Evolutionary conservation across 23 tunicate species (phyloP), one percentile per base, ranked within the genome.

Genomic region (Styela plicata): DNA sequence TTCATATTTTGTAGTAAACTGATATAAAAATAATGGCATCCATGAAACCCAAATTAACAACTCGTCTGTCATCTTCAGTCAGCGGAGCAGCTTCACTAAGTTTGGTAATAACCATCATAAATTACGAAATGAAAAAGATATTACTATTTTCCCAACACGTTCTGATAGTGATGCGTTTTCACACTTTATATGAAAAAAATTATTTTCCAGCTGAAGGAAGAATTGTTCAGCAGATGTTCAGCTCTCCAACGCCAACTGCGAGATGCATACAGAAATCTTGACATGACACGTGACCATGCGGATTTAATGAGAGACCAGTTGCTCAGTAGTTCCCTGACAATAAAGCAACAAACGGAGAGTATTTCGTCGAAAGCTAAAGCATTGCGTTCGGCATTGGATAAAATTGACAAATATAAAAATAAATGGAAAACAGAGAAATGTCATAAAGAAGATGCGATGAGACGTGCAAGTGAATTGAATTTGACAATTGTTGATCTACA

Each of bases 221-320:
- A 13, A 44, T 44, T 44, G 57, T 44, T 44, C n/a, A n/a, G n/a
- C n/a, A n/a, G n/a, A n/a, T n/a, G n/a, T n/a, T n/a, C n/a, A n/a
- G n/a, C n/a, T n/a, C n/a, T n/a, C n/a, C n/a, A n/a, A n/a, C n/a
- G 57, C 57, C 57, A 44, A 13, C 83, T 35, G 44, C 35, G 69
- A 36, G 29, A 52, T 24, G 86, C 82, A 35, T 74, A 85, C 25
- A 64, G 70, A 22, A 27, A 30, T 10, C 36, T 82, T 27, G 34
- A 52, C 7, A 53, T 82, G 23, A 70, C 91, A 27, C 68, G 70
- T 35, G 33, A 85, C 1, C 78, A 75, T 2, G 63, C 82, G 24
- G 86, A 87, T n/a, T 64, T 64, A 66, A 57, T 87, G 66, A 85
- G 86, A 66, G 82, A 81, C 27, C 91, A 74, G 67, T 36, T 87